phyloP scores from a whole-genome alignment of 2,888 invertebrate genomes.

The Plagodis pulveraria region DNA sequence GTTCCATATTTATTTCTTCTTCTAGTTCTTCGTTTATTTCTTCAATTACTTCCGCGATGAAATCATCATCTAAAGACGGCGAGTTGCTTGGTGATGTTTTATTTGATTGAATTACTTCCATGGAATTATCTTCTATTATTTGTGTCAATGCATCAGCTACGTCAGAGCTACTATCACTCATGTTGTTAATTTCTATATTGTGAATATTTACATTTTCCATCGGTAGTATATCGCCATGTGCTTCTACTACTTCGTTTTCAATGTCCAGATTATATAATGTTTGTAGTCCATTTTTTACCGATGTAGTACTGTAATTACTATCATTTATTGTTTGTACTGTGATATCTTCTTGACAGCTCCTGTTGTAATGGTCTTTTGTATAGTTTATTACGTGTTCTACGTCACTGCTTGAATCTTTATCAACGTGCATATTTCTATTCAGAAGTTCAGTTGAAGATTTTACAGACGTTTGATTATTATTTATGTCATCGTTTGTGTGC shows the following conservation, averaged over 20 bases:
- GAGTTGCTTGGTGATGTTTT: conserved; percentile 36
- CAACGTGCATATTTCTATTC: conserved; percentile 46
- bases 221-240: neutral
- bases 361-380: conserved; percentile 7
- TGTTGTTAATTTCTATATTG: conserved; percentile 1
- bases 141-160: conserved; percentile 70
- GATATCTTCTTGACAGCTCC: conserved; percentile 1
- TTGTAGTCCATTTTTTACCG: conserved; percentile 1
- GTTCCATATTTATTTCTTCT: conserved; percentile 36
- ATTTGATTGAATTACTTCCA: conserved; percentile 28
- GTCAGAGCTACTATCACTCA: conserved; percentile 46
- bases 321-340: conserved; percentile 29
- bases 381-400: neutral
- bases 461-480: conserved; percentile 41
- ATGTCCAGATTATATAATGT: neutral
- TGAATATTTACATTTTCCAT: conserved; percentile 1
- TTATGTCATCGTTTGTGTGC: conserved; percentile 9
- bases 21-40: conserved; percentile 63
- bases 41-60: conserved; percentile 60
- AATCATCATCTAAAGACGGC: conserved; percentile 60
- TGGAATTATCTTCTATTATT: conserved; percentile 60
- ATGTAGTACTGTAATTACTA: neutral
- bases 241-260: neutral
- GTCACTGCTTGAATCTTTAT: conserved; percentile 5
- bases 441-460: conserved; percentile 57